Evolutionary conservation across 1,140 invertebrate genomes (phyloP), one percentile per base, ranked within the genome.

Genomic region (Lineus longissimus): DNA sequence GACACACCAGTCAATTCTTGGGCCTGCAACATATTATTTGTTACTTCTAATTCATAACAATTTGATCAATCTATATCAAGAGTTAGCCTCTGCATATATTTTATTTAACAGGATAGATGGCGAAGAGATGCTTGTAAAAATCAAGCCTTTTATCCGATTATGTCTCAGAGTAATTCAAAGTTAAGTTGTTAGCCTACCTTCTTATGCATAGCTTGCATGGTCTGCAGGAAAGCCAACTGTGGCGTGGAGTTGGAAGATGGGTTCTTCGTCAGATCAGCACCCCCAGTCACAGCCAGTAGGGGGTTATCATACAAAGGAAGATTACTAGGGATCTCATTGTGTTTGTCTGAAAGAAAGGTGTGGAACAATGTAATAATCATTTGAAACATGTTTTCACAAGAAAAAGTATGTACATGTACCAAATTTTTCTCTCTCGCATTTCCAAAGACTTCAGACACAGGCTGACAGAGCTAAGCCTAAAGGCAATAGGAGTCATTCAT

Each of bases 131-230:
- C 23, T n/a, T n/a, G n/a, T n/a, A n/a, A n/a, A n/a, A n/a, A 11
- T 43, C n/a, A n/a, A 43, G 11, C 11, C n/a, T n/a, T 13, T 43
- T 11, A 43, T n/a, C n/a, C 11, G 40, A 11, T 15, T 55, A 15
- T 11, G 22, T 15, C 23, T 22, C 55, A 19, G 29, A 55, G 55
- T 23, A n/a, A n/a, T n/a, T n/a, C n/a, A n/a, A n/a, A n/a, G n/a
- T n/a, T 7, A 27, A 33, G 13, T 27, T 9, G 7, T 36, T 11
- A 27, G 9, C 41, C 47, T 67, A 77, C 76, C 73, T 78, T 77
- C 56, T 77, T 70, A 59, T 80, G 76, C 76, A 80, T 77, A 2
- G 76, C 77, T 63, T 76, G 76, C 76, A 80, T 77, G 1, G 78
- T 79, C 33, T 80, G 76, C 27, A 78, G 51, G 7, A 80, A 64